Evolutionary conservation across 2,888 invertebrate genomes (phyloP), one percentile per base, ranked within the genome.

Genomic region (Tricholauxania praeusta): DNA sequence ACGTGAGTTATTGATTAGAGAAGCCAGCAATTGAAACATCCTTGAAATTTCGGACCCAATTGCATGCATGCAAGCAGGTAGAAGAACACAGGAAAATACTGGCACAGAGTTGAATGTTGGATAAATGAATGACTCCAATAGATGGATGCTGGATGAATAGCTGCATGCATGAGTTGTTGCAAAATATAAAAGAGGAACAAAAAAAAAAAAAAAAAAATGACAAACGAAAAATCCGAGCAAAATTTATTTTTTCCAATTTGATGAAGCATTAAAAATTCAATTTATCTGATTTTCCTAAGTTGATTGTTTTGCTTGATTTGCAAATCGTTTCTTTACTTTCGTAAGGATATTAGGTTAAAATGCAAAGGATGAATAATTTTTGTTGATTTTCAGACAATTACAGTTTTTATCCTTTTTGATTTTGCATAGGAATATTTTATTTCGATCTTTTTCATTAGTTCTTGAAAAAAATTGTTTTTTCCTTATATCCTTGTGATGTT

Each of bases 231-330:
- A 39, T 10, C 39, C 1, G 10, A 39, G 8, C 39, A 62, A 62
- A 62, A 17, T 62, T 47, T 47, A 51, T n/a, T 69, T 60, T 22
- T 68, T 69, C 17, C 59, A 60, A 59, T 69, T 66, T 69, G 57
- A 60, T 69, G 59, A 69, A 59, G 49, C 59, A 19, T 55, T 69
- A 69, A 59, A 69, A 69, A 49, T 60, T 69, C 60, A 69, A 69
- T 60, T 51, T 59, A 69, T 22, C 59, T 59, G 49, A 59, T 59
- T 69, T 69, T 69, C 39, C 51, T 49, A 32, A 60, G 19, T 69
- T 69, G 68, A 49, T 69, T 60, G 68, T 14, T 69, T 69, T 39
- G 39, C 7, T 39, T n/a, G 15, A 57, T 49, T 67, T 66, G 22
- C 10, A 57, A 39, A 39, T 39, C 39, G 8, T 39, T 39, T 10